Evolutionary conservation across 2,888 invertebrate species (phyloP).

Genomic region (Acheta domesticus): DNA sequence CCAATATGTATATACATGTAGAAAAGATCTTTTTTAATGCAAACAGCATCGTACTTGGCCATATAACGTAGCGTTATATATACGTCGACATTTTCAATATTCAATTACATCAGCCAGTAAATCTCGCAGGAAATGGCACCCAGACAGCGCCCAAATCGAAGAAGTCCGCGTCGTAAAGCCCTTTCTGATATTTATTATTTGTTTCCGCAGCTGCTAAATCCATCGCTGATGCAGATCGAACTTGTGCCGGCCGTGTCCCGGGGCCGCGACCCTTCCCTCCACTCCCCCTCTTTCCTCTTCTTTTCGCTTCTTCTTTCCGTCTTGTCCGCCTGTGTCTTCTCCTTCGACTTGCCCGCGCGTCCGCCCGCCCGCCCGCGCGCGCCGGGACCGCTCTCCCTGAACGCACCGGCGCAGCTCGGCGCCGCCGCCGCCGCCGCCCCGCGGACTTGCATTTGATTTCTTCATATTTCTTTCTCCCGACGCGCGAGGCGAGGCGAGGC

Average conservation of each 20-base stretch:
- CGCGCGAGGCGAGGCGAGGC: no score
- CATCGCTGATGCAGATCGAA: constrained; percentile 25
- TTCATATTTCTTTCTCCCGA: no score
- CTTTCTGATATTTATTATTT: constrained; percentile 35
- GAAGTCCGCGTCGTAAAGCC: constrained; percentile 29
- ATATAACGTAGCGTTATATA: constrained; percentile 21
- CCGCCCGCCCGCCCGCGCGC: neutral
- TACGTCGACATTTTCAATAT: constrained; percentile 38
- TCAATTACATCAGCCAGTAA: constrained; percentile 36
- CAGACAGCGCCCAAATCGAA: constrained; percentile 29
- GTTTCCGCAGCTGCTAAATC: constrained; percentile 33
- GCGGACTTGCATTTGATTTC: no score
- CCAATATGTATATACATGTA: constrained; percentile 11
- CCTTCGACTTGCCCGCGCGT: neutral
- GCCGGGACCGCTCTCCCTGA: neutral
- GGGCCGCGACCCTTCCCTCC: constrained; percentile 21
- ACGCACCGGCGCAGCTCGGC: neutral
- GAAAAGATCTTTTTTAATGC: constrained; percentile 23
- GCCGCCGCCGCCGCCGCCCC: neutral
- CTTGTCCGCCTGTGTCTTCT: neutral
- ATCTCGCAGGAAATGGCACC: constrained; percentile 31
- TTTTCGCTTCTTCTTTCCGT: constrained; percentile 11
- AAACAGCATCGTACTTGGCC: constrained; percentile 23
- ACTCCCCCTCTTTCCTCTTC: neutral
- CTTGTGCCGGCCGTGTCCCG: constrained; percentile 20